Evolutionary conservation across 2,797 vertebrate species (phyloP).

Genomic region (Cynodonichthys magdalenae): DNA sequence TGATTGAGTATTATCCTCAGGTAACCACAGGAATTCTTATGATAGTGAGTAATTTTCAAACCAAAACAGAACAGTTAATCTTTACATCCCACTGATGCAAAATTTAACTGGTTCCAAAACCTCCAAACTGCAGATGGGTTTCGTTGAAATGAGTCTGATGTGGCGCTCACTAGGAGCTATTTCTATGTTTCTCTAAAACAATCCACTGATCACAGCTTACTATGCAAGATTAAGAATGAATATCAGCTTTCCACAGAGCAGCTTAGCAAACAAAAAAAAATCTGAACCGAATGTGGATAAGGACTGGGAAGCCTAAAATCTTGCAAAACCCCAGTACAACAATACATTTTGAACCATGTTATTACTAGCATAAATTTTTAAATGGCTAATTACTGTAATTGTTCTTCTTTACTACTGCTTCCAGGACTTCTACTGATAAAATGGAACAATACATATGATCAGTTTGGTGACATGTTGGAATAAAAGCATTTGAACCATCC

Average conservation of each 20-base stretch:
- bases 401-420: background rate
- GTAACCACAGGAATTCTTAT: conserved; percentile 12
- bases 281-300: background rate
- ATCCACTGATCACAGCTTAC: background rate
- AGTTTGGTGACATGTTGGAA: too few relatives aligned
- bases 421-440: background rate
- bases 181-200: background rate
- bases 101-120: conserved; percentile 4
- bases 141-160: background rate
- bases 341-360: background rate
- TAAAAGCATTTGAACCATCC: too few relatives aligned
- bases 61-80: background rate
- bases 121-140: conserved; percentile 2
- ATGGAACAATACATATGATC: background rate
- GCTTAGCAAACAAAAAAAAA: background rate
- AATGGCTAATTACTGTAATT: background rate
- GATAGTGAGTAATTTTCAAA: background rate
- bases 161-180: background rate
- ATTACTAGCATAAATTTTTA: background rate
- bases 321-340: background rate
- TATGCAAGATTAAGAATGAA: background rate
- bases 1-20: conserved; percentile 1
- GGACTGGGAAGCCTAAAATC: background rate
- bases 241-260: background rate
- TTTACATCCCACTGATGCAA: background rate